phyloP scores from a whole-genome alignment of 1,140 invertebrate species.

The Thalassaphorura encarpata region DNA sequence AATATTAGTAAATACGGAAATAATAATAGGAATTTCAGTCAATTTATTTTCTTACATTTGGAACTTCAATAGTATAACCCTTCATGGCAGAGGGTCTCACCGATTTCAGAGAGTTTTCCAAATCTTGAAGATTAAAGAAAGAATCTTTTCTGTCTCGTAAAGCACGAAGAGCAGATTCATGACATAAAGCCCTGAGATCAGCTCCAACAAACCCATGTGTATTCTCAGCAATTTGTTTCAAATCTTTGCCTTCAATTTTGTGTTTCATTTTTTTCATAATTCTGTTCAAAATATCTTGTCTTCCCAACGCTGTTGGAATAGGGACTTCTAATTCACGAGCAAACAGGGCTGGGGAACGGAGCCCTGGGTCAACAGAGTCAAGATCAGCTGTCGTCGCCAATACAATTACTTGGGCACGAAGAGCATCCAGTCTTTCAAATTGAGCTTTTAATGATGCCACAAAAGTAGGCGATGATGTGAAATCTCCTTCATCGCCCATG shows the following conservation, averaged over 20 bases:
- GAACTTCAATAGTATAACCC: conserved; percentile 67
- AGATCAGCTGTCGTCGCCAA: conserved; percentile 61
- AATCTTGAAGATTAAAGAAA: conserved; percentile 38
- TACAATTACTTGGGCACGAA: conserved; percentile 47
- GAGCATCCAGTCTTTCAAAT: conserved; percentile 31
- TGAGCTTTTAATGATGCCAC: not conserved
- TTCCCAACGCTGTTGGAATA: conserved; percentile 56
- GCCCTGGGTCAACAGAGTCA: conserved; percentile 56
- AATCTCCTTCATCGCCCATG: conserved; percentile 30
- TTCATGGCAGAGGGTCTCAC: conserved; percentile 83
- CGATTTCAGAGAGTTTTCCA: conserved; percentile 50
- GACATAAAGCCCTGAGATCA: conserved; percentile 65
- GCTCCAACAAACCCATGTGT: conserved; percentile 83
- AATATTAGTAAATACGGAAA: not conserved
- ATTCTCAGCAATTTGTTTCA: conserved; percentile 52
- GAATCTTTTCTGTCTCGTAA: not conserved
- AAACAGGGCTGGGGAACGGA: conserved; percentile 63
- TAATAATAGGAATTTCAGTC: not conserved
- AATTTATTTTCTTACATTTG: conserved; percentile 49
- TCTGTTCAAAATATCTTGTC: conserved; percentile 55
- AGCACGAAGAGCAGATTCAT: conserved; percentile 38
- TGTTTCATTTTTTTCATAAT: conserved; percentile 48
- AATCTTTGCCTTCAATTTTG: conserved; percentile 45
- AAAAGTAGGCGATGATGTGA: not conserved
- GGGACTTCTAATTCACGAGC: conserved; percentile 77